These are phyloP conservation scores for Therioaphis trifolii DNA, from an alignment of 2,888 invertebrate genomes.

Conservation along the genomic window DNA sequence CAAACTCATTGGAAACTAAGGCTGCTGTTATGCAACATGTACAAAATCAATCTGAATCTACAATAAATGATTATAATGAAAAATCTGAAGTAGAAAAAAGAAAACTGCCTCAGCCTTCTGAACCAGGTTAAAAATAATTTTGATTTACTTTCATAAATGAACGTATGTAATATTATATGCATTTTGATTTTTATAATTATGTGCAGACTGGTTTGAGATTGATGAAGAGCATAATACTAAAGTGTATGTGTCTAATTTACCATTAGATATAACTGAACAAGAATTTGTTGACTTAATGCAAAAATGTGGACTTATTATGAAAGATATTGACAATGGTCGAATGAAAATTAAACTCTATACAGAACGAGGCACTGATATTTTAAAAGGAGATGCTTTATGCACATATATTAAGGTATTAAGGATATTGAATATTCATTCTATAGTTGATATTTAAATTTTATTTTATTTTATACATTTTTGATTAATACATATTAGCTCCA, in stretches of 20 bases:
- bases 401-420: constrained; percentile 87
- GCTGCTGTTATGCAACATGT: constrained; percentile 42
- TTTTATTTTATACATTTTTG: no score
- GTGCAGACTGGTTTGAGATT: constrained; percentile 91
- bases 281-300: constrained; percentile 92
- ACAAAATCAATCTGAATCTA: constrained; percentile 13
- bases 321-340: constrained; percentile 82
- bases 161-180: neutral
- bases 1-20: neutral
- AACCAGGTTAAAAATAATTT: constrained; percentile 37
- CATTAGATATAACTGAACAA: constrained; percentile 86
- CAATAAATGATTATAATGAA: constrained; percentile 63
- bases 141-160: neutral
- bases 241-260: constrained; percentile 95
- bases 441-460: no score
- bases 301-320: constrained; percentile 95
- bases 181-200: constrained; percentile 4
- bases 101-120: constrained; percentile 43
- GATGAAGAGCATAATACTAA: constrained; percentile 90
- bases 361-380: constrained; percentile 77
- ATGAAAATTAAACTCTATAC: constrained; percentile 93
- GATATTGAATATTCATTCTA: no score
- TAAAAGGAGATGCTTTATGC: constrained; percentile 97
- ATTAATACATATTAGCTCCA: no score
- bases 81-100: constrained; percentile 68